Base-by-base conservation (phyloP, 1,140 invertebrate genomes). In the Caerostris darwini region DNA sequence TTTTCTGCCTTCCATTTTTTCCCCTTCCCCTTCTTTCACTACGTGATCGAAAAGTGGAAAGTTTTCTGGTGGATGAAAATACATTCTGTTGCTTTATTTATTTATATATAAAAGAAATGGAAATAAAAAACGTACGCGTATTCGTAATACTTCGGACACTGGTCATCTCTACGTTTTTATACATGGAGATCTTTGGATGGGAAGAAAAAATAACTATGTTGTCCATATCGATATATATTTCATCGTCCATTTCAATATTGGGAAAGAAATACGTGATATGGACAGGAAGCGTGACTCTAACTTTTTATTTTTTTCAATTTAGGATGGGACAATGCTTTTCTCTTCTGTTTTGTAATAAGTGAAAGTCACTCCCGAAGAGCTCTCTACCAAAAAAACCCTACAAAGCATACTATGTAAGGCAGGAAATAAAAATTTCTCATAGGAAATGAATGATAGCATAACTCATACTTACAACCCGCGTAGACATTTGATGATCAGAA, bases 241-340 rank as follows among this genome's bases (percentile, higher is more conserved):
- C 50, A 90, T 71, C 67, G 50, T 90, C 89, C 89, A 90, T 90
- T 90, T 90, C 89, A 90, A 90, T 90, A 90, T 90, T 87, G 85
- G 89, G 58, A 61, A 90, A 6, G 50, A 82, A 58, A 50, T 90
- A 90, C 89, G 89, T 90, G 89, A 54, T 56, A 50, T 50, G 61
- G 61, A 64, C 61, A 64, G 61, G 17, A 64, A 64, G 61, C 17
- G 61, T 10, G 61, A 17, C 61, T 64, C 12, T 77, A 50, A 53
- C 34, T 12, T 53, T 53, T 50, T 50, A 12, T 14, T 12, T 77
- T 77, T 5, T 77, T 3, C 34, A 50, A 53, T 77, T 77, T 77
- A 53, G 69, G 3, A 53, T 14, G 4, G 14, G 61, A 64, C 10
- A 17, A 64, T 14, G 7, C 17, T 64, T 64, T 64, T 17, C 61